Evolutionary conservation across 2,888 invertebrate species (phyloP).

Genomic region (Spicauda simplicius): DNA sequence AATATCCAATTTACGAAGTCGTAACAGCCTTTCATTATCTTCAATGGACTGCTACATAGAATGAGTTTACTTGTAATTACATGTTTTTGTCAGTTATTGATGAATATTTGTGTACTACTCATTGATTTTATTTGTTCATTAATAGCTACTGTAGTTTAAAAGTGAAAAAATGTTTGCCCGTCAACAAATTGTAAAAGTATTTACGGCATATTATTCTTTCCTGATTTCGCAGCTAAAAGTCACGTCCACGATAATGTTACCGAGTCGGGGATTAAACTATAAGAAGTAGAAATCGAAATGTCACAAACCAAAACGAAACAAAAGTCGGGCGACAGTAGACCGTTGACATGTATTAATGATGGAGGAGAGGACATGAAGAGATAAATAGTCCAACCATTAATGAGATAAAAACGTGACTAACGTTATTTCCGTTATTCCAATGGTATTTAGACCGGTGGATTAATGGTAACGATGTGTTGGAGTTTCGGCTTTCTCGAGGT

Average conservation of each 20-base stretch:
- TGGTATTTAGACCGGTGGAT: slow-evolving; percentile 56
- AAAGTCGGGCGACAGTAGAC: slow-evolving; percentile 35
- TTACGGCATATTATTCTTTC: slow-evolving; percentile 20
- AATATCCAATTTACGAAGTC: slow-evolving; percentile 18
- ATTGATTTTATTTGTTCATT: no score
- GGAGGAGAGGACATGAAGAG: slow-evolving; percentile 62
- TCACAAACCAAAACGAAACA: slow-evolving; percentile 38
- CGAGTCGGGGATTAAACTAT: slow-evolving; percentile 32
- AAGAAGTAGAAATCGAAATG: slow-evolving; percentile 35
- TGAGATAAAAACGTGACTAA: slow-evolving; percentile 76
- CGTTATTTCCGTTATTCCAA: slow-evolving; percentile 57
- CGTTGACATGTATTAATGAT: slow-evolving; percentile 75
- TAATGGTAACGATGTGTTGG: slow-evolving; percentile 41
- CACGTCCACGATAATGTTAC: slow-evolving; percentile 26
- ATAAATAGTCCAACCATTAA: slow-evolving; percentile 75
- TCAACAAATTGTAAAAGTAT: slow-evolving; percentile 1
- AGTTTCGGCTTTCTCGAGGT: slow-evolving; percentile 24
- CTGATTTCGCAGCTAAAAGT: slow-evolving; percentile 39
- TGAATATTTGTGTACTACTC: neutral
- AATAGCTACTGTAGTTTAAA: no score
- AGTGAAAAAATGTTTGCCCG: no score
- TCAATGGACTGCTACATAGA: slow-evolving; percentile 17
- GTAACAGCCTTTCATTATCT: slow-evolving; percentile 32
- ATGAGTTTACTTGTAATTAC: slow-evolving; percentile 18
- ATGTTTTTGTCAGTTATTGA: slow-evolving; percentile 9